Evolutionary conservation across 2,113 vertebrate species (phyloP).

Genomic region (Archocentrus centrarchus): DNA sequence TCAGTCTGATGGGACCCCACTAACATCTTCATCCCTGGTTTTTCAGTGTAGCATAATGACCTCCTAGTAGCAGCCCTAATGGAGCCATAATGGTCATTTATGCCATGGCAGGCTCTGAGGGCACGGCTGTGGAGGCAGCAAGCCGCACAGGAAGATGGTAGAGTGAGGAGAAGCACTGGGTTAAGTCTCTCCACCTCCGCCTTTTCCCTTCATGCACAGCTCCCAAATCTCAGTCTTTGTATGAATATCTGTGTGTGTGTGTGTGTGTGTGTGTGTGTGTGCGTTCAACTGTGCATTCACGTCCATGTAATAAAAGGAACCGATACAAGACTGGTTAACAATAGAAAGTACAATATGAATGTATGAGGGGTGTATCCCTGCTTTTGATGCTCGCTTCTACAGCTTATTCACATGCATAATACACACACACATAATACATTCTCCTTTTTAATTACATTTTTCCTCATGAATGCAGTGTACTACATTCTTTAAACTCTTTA

Average conservation of each 20-base stretch:
- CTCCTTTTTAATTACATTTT: constrained; percentile 68
- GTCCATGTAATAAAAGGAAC: constrained; percentile 53
- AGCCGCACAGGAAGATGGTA: constrained; percentile 60
- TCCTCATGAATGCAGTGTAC: constrained; percentile 46
- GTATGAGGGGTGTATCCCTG: constrained; percentile 50
- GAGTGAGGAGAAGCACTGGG: constrained; percentile 44
- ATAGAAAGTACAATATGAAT: constrained; percentile 65
- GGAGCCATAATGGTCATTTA: constrained; percentile 82
- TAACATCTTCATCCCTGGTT: constrained; percentile 76
- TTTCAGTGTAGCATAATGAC: constrained; percentile 76
- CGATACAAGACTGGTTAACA: constrained; percentile 65
- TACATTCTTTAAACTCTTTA: constrained; percentile 38
- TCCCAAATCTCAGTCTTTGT: constrained; percentile 51
- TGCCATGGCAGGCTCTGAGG: constrained; percentile 73
- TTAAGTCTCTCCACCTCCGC: constrained; percentile 45
- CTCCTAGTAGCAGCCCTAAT: constrained; percentile 76
- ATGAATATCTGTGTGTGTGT: constrained; percentile 47
- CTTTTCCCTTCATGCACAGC: constrained; percentile 33
- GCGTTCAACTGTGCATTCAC: constrained; percentile 39
- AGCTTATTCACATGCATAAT: constrained; percentile 53
- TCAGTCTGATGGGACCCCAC: constrained; percentile 73
- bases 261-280: constrained; percentile 24
- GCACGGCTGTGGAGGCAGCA: constrained; percentile 64
- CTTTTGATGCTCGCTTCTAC: constrained; percentile 56
- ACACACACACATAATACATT: constrained; percentile 58